Evolutionary conservation across 2,797 vertebrate species (phyloP).

Genomic region (Echeneis naucrates): DNA sequence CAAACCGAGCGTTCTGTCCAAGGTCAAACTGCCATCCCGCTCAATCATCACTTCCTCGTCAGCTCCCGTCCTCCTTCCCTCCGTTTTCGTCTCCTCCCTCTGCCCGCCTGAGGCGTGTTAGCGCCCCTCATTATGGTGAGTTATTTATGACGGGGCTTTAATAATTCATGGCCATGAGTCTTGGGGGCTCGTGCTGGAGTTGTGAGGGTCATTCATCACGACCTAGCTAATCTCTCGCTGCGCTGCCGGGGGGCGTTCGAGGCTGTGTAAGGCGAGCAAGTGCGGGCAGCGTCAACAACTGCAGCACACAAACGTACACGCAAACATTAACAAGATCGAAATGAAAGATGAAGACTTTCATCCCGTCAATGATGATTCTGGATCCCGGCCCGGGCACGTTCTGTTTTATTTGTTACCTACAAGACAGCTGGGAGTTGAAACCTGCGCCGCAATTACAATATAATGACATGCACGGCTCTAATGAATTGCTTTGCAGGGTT

Average conservation of each 20-base stretch:
- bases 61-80: slow-evolving; percentile 1
- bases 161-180: slow-evolving; percentile 71
- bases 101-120: slow-evolving; percentile 41
- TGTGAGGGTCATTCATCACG: slow-evolving; percentile 70
- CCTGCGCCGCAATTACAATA: neutral
- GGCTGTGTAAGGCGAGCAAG: slow-evolving; percentile 31
- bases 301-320: slow-evolving; percentile 32
- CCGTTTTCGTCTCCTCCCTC: neutral
- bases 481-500: slow-evolving; percentile 33
- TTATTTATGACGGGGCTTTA: slow-evolving; percentile 76
- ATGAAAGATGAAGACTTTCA: slow-evolving; percentile 54
- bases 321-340: slow-evolving; percentile 58
- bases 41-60: slow-evolving; percentile 44
- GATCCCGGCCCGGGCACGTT: slow-evolving; percentile 12
- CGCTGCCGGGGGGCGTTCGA: slow-evolving; percentile 36
- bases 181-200: slow-evolving; percentile 54
- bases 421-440: slow-evolving; percentile 27
- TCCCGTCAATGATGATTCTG: neutral
- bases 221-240: slow-evolving; percentile 65
- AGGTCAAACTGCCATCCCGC: slow-evolving; percentile 61
- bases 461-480: slow-evolving; percentile 35
- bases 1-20: slow-evolving; percentile 42
- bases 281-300: slow-evolving; percentile 44
- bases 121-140: slow-evolving; percentile 68
- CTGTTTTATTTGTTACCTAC: slow-evolving; percentile 38